Evolutionary conservation across 2,797 vertebrate genomes (phyloP), one percentile per base, ranked within the genome.

Genomic region (Crocodylus rhombifer): DNA sequence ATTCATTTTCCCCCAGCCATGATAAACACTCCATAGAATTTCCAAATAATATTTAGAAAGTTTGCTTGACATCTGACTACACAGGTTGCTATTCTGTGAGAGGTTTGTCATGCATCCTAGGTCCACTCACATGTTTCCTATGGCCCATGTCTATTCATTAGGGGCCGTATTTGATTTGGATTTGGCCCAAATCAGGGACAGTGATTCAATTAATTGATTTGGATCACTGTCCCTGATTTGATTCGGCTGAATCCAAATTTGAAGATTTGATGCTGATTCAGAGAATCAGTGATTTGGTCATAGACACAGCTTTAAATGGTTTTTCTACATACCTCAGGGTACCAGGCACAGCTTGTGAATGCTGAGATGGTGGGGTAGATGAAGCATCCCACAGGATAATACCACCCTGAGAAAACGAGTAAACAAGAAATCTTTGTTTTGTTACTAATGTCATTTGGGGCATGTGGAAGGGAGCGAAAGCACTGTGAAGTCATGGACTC

Each of bases 21-120:
- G 12, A 81, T 95, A 96, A 96, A 95, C 87, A 94, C 60, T 77
- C 26, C 60, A 71, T 81, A 86, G 80, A 75, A 86, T 91, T 93
- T 83, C 65, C 82, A 95, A 94, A 88, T 81, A 88, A 6, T 87
- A 76, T 94, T 85, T 95, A 87, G 89, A 63, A 95, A 85, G 82
- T 87, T 94, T 92, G 92, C 89, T 88, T 97, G 95, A 96, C 91
- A 94, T 95, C 86, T 95, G 95, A 93, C 93, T 20, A 26, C 83
- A 86, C 80, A 86, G 93, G 96, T 95, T 91, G 64, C 77, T 88
- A 42, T 57, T 84, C 57, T 4, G 91, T 93, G 86, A 80, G 61
- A n/a, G 28, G 12, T 89, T 87, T 56, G 71, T 90, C 55, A 55
- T 6, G 0, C 73, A 51, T 0, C 0, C 30, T 0, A 2, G 56